These are phyloP conservation scores for Drosophila rhopaloa DNA, from an alignment of 1,140 invertebrate genomes.

Conservation along the genomic window DNA sequence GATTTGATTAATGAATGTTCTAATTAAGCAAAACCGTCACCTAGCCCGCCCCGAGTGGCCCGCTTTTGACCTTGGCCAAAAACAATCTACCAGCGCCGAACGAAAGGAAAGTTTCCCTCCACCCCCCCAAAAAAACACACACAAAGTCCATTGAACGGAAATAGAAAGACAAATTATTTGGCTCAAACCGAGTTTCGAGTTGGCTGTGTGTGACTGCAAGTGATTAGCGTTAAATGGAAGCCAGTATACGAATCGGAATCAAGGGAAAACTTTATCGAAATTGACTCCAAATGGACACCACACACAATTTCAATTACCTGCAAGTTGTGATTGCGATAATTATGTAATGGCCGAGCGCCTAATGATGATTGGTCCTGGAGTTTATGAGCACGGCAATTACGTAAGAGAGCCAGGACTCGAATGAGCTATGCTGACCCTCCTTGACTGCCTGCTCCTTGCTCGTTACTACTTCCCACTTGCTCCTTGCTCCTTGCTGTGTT, in stretches of 20 bases:
- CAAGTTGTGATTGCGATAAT: conserved; percentile 73
- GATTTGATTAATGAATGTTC: conserved; percentile 84
- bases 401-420: conserved; percentile 20
- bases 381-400: conserved; percentile 75
- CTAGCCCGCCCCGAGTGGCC: conserved; percentile 62
- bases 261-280: conserved; percentile 77
- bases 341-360: conserved; percentile 75
- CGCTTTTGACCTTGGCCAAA: conserved; percentile 76
- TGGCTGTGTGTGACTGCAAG: conserved; percentile 72
- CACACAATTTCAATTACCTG: conserved; percentile 78
- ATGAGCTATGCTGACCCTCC: conserved; percentile 29
- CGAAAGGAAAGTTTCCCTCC: conserved; percentile 23
- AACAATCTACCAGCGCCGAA: conserved; percentile 44
- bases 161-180: conserved; percentile 80
- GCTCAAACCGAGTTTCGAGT: conserved; percentile 55
- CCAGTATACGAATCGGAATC: conserved; percentile 37
- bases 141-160: conserved; percentile 36
- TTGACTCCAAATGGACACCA: conserved; percentile 76
- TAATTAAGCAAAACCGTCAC: conserved; percentile 84
- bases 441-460: conserved; percentile 8
- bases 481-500: conserved; percentile 34
- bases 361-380: conserved; percentile 71
- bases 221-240: conserved; percentile 81
- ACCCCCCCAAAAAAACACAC: neutral
- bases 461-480: neutral